Evolutionary conservation across 2,797 vertebrate genomes (phyloP).

Genomic region (Danio kyathit): DNA sequence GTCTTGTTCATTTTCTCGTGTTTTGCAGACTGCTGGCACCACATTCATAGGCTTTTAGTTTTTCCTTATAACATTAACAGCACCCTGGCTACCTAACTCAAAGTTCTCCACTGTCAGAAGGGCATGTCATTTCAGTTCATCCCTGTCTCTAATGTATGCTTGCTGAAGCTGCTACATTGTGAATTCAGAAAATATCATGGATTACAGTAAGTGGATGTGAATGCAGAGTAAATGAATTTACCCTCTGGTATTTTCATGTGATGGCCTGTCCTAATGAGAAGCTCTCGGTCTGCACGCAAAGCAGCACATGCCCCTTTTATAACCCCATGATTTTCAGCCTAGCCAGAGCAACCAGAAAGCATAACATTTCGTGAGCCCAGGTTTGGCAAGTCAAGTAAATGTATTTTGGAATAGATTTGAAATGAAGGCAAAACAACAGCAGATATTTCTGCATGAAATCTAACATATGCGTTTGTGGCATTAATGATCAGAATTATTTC

Average conservation of each 20-base stretch:
- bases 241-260: constrained; percentile 43
- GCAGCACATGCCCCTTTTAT: constrained; percentile 19
- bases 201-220: constrained; percentile 41
- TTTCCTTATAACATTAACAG: constrained; percentile 2
- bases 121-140: not conserved
- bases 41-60: not conserved
- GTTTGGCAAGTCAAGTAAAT: not conserved
- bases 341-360: constrained; percentile 9
- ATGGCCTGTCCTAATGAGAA: constrained; percentile 35
- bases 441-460: not conserved
- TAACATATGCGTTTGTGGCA: not conserved
- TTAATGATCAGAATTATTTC: constrained; percentile 28
- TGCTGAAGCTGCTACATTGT: not conserved
- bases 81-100: not conserved
- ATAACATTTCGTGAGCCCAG: not conserved
- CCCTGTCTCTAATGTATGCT: constrained; percentile 1
- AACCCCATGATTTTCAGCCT: constrained; percentile 8
- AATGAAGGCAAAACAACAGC: constrained; percentile 7
- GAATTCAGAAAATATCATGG: not conserved
- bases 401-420: not conserved
- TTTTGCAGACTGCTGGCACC: not conserved
- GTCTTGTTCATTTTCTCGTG: not conserved
- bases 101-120: not conserved
- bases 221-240: constrained; percentile 36
- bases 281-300: constrained; percentile 1